Base-by-base conservation (phyloP, 2,888 invertebrate genomes). In the Eremobia ochroleuca region DNA sequence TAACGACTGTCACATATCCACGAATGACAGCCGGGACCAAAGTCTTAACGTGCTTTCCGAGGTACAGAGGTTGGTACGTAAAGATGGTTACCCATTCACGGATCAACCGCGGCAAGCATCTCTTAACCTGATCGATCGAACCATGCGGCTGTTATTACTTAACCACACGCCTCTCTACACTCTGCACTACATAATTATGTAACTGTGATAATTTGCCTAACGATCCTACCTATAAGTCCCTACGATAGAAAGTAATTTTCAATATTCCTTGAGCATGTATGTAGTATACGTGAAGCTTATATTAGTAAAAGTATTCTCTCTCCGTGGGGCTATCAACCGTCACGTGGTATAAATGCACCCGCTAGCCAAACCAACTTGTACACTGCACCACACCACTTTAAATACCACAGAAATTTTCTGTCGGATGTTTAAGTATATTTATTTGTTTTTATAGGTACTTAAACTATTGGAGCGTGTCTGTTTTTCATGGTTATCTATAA, bases 351-450 rank as follows among this genome's bases (percentile, higher is more conserved):
- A 75, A 80, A 68, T 34, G 58, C 43, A 64, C 62, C 80, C 71
- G 70, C 70, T 15, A 79, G 71, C 79, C 6, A 69, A 49, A 78
- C 73, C 40, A 72, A 61, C 58, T 77, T 31, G 55, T 55, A 62
- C 52, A 71, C 43, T 46, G 66, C 61, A 71, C 43, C 58, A 76
- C 68, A 73, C 73, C 40, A 55, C 31, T 66, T 65, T 76, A 76
- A 76, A 76, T 52, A 61, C 21, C 49, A 59, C 40, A 55, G n/a
- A 55, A n/a, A 55, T n/a, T 4, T n/a, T n/a, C n/a, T 55, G 11
- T 55, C 9, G 9, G 52, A 55, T 55, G 55, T 58, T 15, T 9
- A 3, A 9, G 25, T 25, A 9, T 25, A n/a, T 52, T 49, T 49
- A 25, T 40, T 28, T 61, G n/a, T 68, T 75, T 58, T 11, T 31